Base-by-base conservation (phyloP, 2,888 invertebrate species). In the Cephus pulcher region DNA sequence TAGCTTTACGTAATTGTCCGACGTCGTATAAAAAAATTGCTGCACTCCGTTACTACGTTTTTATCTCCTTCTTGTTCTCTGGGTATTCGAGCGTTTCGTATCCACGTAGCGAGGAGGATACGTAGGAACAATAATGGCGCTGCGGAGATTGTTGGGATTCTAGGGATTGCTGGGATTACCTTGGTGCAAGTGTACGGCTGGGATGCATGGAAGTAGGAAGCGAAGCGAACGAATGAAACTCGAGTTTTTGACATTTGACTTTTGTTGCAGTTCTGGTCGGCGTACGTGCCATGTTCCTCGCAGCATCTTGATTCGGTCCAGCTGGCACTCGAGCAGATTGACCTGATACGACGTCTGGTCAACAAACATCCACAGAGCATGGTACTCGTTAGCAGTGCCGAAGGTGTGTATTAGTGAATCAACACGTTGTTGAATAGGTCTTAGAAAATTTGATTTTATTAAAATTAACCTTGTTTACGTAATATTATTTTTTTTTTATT, bases 291-390 rank as follows among this genome's bases (percentile, higher is more conserved):
- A 1, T 94, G 94, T 83, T 90, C 91, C 70, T 91, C 93, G 23
- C 93, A 94, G 87, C 92, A 93, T 85, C 92, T 93, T 84, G 93
- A 94, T 86, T 93, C 94, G 12, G 93, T 94, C 34, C 92, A 93
- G 83, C 90, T 93, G 82, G 93, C 93, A 4, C 89, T 94, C 80
- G 94, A 94, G 83, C 94, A 94, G 87, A 92, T 94, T 80, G 94
- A 94, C 88, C 92, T 93, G 82, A 94, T 94, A 87, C 93, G 93
- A 84, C 92, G 94, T 76, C 91, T 94, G 83, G 92, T 94, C 68
- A 91, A 92, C 76, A 92, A 92, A 86, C 92, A 93, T 86, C 90
- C 92, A 9, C 89, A 92, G 81, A 90, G 91, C 83, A 91, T 93
- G 87, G 89, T 90, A 76, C 90, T 93, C 77, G 93, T 92, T 77